phyloP scores from a whole-genome alignment of 2,113 vertebrate genomes.

The Leptodactylus fuscus region DNA sequence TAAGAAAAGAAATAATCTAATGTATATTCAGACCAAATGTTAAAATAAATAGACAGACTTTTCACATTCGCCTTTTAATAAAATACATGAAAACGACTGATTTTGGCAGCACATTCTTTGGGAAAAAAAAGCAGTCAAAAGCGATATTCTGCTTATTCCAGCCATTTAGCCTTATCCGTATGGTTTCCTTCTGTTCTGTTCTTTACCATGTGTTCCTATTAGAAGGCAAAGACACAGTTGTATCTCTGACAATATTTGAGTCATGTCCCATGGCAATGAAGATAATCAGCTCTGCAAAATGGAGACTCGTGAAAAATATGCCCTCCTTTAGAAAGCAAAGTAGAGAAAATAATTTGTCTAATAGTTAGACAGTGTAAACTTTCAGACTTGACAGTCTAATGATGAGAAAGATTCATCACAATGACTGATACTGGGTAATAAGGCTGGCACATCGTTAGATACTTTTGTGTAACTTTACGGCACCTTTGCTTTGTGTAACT shows the following conservation, averaged over 20 bases:
- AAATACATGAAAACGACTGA: neutral
- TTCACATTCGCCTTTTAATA: neutral
- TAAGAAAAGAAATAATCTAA: neutral
- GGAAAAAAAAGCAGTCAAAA: neutral
- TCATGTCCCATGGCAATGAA: neutral
- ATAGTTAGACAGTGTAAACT: no score
- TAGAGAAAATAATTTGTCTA: neutral
- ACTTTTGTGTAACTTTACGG: no score
- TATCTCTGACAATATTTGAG: neutral
- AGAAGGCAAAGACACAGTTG: neutral
- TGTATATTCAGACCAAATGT: neutral
- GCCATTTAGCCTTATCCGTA: slow-evolving; percentile 3
- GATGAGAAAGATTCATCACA: no score
- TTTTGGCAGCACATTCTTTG: neutral
- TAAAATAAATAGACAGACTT: neutral
- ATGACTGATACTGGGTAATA: no score
- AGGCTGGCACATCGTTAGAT: no score
- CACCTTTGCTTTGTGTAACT: no score
- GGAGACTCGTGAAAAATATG: neutral
- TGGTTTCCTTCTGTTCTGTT: slow-evolving; percentile 21
- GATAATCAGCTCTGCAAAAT: neutral
- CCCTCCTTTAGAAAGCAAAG: neutral
- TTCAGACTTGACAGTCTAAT: no score
- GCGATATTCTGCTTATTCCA: neutral
- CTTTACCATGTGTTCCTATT: slow-evolving; percentile 14